Percentiles rank a stretch among this genome's conserved stretches.
These are phyloP conservation scores for Epicauta chinensis DNA, from an alignment of 1,140 invertebrate species.

Conservation along the genomic window DNA sequence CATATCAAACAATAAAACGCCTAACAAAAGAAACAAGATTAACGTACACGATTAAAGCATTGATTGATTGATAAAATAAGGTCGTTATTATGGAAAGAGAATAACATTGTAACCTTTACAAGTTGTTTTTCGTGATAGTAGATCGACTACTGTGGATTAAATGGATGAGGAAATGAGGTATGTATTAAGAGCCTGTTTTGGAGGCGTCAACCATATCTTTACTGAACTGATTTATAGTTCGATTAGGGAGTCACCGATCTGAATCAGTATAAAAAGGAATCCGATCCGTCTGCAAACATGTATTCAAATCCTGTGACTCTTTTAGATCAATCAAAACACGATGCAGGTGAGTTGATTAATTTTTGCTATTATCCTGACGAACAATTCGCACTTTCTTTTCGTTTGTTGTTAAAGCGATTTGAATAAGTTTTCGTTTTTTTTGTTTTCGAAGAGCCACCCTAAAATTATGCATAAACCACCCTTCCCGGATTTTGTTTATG, in stretches of 20 bases:
- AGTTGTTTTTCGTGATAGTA: no score
- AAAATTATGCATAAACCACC: no score
- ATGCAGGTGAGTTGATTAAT: constrained; percentile 9
- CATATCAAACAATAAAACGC: background rate
- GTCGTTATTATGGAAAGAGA: no score
- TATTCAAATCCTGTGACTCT: constrained; percentile 8
- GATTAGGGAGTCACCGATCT: constrained; percentile 8
- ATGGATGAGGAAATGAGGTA: constrained; percentile 7
- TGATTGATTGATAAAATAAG: no score
- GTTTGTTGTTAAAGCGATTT: no score
- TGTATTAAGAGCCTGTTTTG: constrained; percentile 12
- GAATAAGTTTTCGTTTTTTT: no score
- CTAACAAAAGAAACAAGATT: background rate
- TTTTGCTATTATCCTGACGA: no score
- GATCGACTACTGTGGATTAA: background rate
- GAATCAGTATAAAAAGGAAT: constrained; percentile 10
- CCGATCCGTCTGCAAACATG: constrained; percentile 3
- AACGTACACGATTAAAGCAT: no score
- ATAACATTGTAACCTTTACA: no score
- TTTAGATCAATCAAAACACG: background rate
- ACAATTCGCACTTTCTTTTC: no score
- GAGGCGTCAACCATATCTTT: constrained; percentile 11
- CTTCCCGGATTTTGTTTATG: no score
- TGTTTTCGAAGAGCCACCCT: no score
- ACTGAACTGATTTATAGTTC: constrained; percentile 11